Evolutionary conservation across 2,113 vertebrate species (phyloP).

Genomic region (Stegostoma tigrinum): DNA sequence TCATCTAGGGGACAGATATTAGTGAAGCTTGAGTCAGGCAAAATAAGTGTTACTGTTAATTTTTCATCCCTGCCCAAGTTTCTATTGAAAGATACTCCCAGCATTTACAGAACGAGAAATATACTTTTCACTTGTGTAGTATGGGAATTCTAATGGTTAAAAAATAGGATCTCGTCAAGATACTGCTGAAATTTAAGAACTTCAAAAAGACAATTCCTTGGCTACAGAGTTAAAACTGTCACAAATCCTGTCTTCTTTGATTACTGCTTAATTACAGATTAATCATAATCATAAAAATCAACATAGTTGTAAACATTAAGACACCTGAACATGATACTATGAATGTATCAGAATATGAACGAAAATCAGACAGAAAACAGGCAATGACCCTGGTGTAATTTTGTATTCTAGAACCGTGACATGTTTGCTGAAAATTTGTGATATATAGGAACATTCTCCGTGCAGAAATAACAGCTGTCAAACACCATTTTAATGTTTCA

Average conservation of each 20-base stretch:
- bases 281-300: not conserved
- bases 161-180: not conserved
- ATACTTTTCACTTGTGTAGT: not conserved
- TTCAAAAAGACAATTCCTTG: not conserved
- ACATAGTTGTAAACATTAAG: not conserved
- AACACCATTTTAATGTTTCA: not conserved
- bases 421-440: not conserved
- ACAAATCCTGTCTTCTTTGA: no score
- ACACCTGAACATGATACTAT: not conserved
- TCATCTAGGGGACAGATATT: not conserved
- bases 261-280: not conserved
- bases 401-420: not conserved
- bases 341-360: not conserved
- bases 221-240: not conserved
- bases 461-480: not conserved
- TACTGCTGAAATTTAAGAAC: not conserved
- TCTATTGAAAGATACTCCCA: no score
- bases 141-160: not conserved
- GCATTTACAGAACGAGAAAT: not conserved
- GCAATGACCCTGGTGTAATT: not conserved
- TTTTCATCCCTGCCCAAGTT: not conserved
- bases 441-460: not conserved
- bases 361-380: not conserved
- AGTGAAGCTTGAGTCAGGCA: not conserved
- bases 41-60: no score